phyloP scores from a whole-genome alignment of 2,113 vertebrate species.

The Semicossyphus pulcher region DNA sequence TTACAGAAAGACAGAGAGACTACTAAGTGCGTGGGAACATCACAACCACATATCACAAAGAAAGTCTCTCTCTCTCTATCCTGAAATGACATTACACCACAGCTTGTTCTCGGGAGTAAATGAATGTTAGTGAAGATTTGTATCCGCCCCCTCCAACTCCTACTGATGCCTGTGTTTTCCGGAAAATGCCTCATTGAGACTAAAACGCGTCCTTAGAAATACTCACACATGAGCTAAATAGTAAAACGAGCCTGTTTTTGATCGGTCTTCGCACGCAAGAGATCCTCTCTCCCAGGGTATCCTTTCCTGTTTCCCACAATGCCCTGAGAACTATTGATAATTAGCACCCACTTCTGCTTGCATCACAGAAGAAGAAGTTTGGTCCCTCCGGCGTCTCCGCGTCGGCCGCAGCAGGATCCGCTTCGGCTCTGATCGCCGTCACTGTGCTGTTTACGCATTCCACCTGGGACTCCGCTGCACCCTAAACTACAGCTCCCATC shows the following conservation, averaged over 20 bases:
- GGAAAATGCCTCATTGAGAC: neutral
- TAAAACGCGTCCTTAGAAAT: slow-evolving; percentile 3
- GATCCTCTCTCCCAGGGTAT: slow-evolving; percentile 1
- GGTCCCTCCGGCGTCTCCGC: slow-evolving; percentile 12
- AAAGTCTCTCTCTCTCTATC: slow-evolving; percentile 13
- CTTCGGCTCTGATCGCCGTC: slow-evolving; percentile 55
- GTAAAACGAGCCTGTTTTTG: slow-evolving; percentile 9
- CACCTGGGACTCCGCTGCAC: slow-evolving; percentile 47
- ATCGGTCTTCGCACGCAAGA: slow-evolving; percentile 20
- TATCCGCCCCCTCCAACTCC: neutral
- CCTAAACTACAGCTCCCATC: slow-evolving; percentile 42
- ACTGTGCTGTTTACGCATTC: slow-evolving; percentile 53
- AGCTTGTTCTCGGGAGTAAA: slow-evolving; percentile 29
- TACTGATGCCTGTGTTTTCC: neutral
- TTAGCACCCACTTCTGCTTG: slow-evolving; percentile 35
- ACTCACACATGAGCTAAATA: slow-evolving; percentile 6
- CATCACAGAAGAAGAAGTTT: slow-evolving; percentile 27
- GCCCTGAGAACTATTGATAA: slow-evolving; percentile 34
- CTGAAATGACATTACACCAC: slow-evolving; percentile 38
- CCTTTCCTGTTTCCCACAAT: slow-evolving; percentile 8
- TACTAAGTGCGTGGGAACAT: slow-evolving; percentile 36
- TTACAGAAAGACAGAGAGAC: slow-evolving; percentile 16
- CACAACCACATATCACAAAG: slow-evolving; percentile 35
- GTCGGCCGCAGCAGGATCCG: slow-evolving; percentile 16
- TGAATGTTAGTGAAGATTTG: slow-evolving; percentile 24